phyloP scores from a whole-genome alignment of 2,888 invertebrate genomes.

The Tribolium freemani region DNA sequence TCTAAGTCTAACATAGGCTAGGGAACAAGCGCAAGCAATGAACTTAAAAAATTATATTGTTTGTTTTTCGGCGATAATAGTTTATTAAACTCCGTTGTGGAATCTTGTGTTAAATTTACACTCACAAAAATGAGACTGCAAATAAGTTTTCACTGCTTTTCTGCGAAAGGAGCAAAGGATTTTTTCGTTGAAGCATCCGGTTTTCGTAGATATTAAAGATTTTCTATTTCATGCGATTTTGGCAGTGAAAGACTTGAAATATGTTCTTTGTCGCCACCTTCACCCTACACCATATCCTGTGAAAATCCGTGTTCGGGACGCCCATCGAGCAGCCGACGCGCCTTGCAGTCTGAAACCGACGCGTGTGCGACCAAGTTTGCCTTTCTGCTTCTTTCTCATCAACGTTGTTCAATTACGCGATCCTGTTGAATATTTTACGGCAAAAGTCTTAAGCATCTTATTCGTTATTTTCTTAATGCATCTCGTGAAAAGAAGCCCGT shows the following conservation, averaged over 20 bases:
- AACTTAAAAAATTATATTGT: too few relatives aligned
- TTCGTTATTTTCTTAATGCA: slow-evolving; percentile 6
- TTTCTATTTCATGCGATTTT: background rate
- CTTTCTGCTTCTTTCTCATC: background rate
- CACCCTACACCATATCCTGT: background rate
- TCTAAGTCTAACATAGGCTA: too few relatives aligned
- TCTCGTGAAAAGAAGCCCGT: slow-evolving; percentile 8
- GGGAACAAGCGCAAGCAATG: too few relatives aligned
- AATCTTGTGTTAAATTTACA: too few relatives aligned
- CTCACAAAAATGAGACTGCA: too few relatives aligned
- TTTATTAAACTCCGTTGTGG: too few relatives aligned
- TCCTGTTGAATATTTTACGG: slow-evolving; percentile 19
- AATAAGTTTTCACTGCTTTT: too few relatives aligned
- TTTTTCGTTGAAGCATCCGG: too few relatives aligned
- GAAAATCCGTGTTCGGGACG: background rate
- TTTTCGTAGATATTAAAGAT: too few relatives aligned
- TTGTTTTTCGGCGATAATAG: too few relatives aligned
- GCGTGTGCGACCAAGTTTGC: background rate
- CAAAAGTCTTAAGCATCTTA: background rate
- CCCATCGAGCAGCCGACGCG: background rate
- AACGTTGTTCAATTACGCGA: slow-evolving; percentile 1
- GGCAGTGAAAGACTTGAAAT: background rate
- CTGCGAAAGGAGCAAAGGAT: too few relatives aligned
- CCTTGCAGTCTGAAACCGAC: background rate
- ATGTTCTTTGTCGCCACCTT: background rate